Evolutionary conservation across 2,113 vertebrate species (phyloP).

Genomic region (Gavialis gangeticus): DNA sequence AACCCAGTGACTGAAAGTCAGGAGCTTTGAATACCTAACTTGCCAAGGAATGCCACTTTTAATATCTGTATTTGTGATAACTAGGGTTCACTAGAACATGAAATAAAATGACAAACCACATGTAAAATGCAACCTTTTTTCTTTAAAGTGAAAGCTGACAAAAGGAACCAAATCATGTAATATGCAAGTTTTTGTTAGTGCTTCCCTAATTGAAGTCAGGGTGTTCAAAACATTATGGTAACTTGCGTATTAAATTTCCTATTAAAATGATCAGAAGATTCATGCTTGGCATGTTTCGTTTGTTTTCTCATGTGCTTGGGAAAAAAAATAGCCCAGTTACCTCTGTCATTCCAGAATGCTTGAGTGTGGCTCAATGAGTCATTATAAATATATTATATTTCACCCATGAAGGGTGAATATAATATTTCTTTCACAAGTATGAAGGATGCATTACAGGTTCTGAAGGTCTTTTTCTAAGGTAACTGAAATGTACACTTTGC

Average conservation of each 20-base stretch:
- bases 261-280: not conserved
- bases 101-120: not conserved
- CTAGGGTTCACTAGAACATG: not conserved
- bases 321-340: not conserved
- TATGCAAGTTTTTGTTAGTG: not conserved
- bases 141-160: not conserved
- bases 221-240: not conserved
- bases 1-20: fast-evolving
- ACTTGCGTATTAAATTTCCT: not conserved
- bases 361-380: not conserved
- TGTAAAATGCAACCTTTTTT: not conserved
- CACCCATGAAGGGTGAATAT: not conserved
- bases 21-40: not conserved
- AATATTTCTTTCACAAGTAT: not conserved
- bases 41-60: not conserved
- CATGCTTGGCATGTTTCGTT: not conserved
- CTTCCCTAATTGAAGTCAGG: not conserved
- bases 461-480: not conserved
- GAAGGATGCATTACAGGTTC: not conserved
- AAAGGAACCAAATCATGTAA: not conserved
- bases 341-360: not conserved
- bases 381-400: constrained; percentile 30
- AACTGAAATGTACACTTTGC: not conserved
- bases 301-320: not conserved
- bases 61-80: not conserved